These are phyloP conservation scores for Drosophila insularis DNA, from an alignment of 1,140 invertebrate genomes.

Conservation along the genomic window DNA sequence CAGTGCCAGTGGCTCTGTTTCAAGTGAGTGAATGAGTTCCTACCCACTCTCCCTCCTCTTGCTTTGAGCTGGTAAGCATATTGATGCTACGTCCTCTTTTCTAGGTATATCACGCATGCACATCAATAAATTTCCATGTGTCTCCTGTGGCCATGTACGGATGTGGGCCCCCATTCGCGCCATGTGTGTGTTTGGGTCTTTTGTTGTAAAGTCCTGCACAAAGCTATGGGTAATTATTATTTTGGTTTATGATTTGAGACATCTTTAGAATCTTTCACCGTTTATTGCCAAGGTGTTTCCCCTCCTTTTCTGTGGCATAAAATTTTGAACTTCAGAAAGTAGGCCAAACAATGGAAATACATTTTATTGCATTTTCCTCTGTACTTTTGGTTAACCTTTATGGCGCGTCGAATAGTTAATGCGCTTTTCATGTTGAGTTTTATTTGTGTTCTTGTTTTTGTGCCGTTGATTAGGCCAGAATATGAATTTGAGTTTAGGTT, in stretches of 20 bases:
- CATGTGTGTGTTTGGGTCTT: slow-evolving; percentile 30
- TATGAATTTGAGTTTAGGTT: background rate
- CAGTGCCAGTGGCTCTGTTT: background rate
- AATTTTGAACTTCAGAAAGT: slow-evolving; percentile 52
- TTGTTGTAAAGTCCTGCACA: slow-evolving; percentile 57
- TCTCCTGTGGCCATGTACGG: slow-evolving; percentile 32
- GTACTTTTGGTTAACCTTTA: slow-evolving; percentile 25
- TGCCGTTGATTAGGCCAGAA: slow-evolving; percentile 35
- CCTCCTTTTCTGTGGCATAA: slow-evolving; percentile 43
- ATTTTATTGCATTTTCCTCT: slow-evolving; percentile 45
- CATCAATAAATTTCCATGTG: slow-evolving; percentile 74
- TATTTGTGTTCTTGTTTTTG: background rate
- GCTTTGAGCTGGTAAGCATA: background rate
- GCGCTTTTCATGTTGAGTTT: slow-evolving; percentile 60
- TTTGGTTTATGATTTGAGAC: slow-evolving; percentile 77
- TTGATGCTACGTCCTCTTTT: background rate
- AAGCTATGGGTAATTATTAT: slow-evolving; percentile 76
- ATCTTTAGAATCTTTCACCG: slow-evolving; percentile 68
- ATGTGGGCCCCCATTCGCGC: background rate
- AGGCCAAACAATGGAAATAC: slow-evolving; percentile 44
- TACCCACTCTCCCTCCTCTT: slow-evolving; percentile 1
- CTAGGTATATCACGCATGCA: slow-evolving; percentile 63
- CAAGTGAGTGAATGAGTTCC: slow-evolving; percentile 7
- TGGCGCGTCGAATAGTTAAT: slow-evolving; percentile 71
- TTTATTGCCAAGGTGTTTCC: slow-evolving; percentile 68